Percentiles rank a stretch among this genome's conserved stretches.
phyloP scores from a whole-genome alignment of 2,113 vertebrate genomes.

The Cichladusa arquata region DNA sequence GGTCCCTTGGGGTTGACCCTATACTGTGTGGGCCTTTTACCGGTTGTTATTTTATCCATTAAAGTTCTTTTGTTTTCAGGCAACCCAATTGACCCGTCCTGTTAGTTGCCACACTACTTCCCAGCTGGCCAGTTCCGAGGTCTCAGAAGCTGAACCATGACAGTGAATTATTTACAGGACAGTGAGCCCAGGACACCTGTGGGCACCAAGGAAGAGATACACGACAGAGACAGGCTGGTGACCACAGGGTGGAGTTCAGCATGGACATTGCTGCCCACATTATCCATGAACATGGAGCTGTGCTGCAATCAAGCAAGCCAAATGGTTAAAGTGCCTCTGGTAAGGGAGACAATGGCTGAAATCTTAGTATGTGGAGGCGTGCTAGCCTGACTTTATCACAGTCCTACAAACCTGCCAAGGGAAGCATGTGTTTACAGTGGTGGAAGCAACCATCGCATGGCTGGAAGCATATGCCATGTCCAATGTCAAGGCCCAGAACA shows the following conservation, averaged over 20 bases:
- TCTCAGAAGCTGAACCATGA: no score
- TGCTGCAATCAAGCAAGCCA: neutral
- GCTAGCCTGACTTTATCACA: neutral
- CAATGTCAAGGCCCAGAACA: neutral
- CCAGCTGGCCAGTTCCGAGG: no score
- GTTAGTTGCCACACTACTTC: no score
- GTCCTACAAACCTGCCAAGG: neutral
- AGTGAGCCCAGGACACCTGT: no score
- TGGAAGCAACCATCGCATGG: neutral
- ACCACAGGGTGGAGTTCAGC: fast-evolving
- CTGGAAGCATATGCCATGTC: neutral
- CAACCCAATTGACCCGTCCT: no score
- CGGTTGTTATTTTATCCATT: no score
- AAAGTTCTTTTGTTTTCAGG: no score
- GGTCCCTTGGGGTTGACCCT: no score
- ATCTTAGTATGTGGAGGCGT: fast-evolving
- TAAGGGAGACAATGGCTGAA: neutral
- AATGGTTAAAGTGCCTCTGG: neutral
- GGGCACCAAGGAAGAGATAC: neutral
- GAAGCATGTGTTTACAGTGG: neutral
- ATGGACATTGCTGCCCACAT: neutral
- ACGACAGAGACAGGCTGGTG: neutral
- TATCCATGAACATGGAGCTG: neutral
- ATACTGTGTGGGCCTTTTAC: no score
- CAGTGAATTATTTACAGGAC: neutral